These are phyloP conservation scores for Sebastes cheni DNA, from an alignment of 2,797 vertebrate species.

Conservation along the genomic window DNA sequence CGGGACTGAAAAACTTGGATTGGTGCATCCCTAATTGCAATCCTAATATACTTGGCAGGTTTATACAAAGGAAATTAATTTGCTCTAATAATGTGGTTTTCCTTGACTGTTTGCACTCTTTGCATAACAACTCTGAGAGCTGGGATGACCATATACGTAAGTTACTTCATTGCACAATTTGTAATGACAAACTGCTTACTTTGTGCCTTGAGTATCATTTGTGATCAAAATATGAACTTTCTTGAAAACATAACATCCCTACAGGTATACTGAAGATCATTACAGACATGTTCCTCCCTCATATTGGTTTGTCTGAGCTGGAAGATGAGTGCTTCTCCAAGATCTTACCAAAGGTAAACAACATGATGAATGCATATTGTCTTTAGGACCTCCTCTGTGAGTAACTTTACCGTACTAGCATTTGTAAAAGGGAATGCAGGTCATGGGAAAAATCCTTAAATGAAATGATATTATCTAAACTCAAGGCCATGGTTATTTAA, in stretches of 20 bases:
- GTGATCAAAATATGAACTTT: background rate
- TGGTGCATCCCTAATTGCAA: background rate
- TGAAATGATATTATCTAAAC: background rate
- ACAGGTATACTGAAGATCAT: constrained; percentile 91
- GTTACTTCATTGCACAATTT: constrained; percentile 56
- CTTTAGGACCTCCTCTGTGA: background rate
- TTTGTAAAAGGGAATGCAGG: background rate
- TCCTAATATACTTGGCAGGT: background rate
- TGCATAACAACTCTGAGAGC: constrained; percentile 83
- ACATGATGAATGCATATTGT: background rate
- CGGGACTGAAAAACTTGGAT: too few relatives aligned
- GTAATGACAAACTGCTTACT: background rate
- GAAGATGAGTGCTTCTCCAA: constrained; percentile 90
- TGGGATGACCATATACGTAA: constrained; percentile 90
- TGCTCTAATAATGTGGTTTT: constrained; percentile 20
- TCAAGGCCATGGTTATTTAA: background rate
- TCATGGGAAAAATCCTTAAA: background rate
- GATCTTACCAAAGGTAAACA: constrained; percentile 90
- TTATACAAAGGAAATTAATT: background rate
- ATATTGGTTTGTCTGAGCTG: constrained; percentile 85
- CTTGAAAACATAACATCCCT: constrained; percentile 8
- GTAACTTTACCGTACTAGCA: background rate
- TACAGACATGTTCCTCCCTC: constrained; percentile 92
- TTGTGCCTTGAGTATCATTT: background rate
- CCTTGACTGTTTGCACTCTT: constrained; percentile 85